These are phyloP conservation scores for Xiphydria camelus DNA, from an alignment of 2,888 invertebrate species.

Conservation along the genomic window DNA sequence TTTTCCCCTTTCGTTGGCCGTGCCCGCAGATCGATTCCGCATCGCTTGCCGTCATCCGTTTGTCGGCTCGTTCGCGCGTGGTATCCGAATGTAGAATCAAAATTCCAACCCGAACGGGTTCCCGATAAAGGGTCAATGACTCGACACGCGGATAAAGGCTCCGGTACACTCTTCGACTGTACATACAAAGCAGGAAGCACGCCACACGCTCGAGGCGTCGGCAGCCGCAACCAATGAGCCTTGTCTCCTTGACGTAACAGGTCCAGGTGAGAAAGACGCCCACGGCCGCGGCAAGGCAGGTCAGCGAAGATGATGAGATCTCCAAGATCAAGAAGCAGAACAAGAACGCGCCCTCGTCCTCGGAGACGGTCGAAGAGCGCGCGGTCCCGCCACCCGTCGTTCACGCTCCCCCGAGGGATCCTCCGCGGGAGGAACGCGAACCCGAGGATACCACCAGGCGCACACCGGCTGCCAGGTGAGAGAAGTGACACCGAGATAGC, in stretches of 20 bases:
- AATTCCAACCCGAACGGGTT: too few relatives aligned
- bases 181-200: too few relatives aligned
- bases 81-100: too few relatives aligned
- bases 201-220: too few relatives aligned
- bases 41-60: too few relatives aligned
- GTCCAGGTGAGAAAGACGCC: slow-evolving; percentile 47
- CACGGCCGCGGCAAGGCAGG: slow-evolving; percentile 71
- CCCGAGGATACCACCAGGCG: slow-evolving; percentile 68
- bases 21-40: too few relatives aligned
- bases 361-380: slow-evolving; percentile 62
- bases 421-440: slow-evolving; percentile 63
- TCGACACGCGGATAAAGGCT: too few relatives aligned
- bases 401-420: slow-evolving; percentile 52
- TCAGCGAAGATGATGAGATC: slow-evolving; percentile 90
- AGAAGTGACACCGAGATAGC: too few relatives aligned
- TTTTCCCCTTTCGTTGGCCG: too few relatives aligned
- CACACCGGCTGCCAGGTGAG: slow-evolving; percentile 66
- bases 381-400: slow-evolving; percentile 34
- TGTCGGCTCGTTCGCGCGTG: too few relatives aligned
- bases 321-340: slow-evolving; percentile 85
- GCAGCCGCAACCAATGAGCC: slow-evolving; percentile 22
- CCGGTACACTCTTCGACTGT: too few relatives aligned
- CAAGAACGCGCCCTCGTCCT: slow-evolving; percentile 64
- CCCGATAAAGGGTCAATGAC: too few relatives aligned
- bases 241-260: slow-evolving; percentile 28